These are phyloP conservation scores for Montipora foliosa DNA, from an alignment of 64 coral and sea anemone genomes.

Conservation along the genomic window DNA sequence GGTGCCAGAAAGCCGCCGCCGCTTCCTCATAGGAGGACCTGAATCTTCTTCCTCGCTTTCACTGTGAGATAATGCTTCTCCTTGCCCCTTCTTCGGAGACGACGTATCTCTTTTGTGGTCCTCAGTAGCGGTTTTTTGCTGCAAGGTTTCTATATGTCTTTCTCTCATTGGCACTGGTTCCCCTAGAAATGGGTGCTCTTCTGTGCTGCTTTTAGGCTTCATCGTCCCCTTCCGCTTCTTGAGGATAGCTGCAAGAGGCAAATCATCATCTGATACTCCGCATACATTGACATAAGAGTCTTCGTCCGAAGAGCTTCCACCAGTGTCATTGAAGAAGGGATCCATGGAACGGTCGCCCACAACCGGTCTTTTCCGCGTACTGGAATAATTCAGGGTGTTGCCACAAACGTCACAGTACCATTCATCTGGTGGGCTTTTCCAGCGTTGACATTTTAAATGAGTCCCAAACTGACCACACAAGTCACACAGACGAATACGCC, in stretches of 20 bases:
- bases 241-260: not conserved
- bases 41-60: not conserved
- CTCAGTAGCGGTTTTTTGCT: not conserved
- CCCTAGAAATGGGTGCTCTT: not conserved
- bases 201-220: not conserved
- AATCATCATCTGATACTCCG: conserved; percentile 26
- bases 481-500: conserved; percentile 80
- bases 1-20: not conserved
- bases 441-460: conserved; percentile 75
- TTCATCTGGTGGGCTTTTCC: conserved; percentile 52
- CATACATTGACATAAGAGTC: conserved; percentile 21
- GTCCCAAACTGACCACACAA: conserved; percentile 91
- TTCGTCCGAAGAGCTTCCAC: conserved; percentile 10
- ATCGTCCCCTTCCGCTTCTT: not conserved
- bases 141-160: not conserved
- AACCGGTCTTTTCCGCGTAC: conserved; percentile 14
- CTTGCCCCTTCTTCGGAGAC: not conserved
- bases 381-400: not conserved
- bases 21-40: conserved; percentile 16
- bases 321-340: not conserved
- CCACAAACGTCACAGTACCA: conserved; percentile 72
- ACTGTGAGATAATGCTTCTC: not conserved
- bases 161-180: not conserved
- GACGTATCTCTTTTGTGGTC: not conserved
- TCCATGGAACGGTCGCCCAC: conserved; percentile 59